Conservation (phyloP, 2,888 invertebrate genomes). For the Formica aserva region DNA sequence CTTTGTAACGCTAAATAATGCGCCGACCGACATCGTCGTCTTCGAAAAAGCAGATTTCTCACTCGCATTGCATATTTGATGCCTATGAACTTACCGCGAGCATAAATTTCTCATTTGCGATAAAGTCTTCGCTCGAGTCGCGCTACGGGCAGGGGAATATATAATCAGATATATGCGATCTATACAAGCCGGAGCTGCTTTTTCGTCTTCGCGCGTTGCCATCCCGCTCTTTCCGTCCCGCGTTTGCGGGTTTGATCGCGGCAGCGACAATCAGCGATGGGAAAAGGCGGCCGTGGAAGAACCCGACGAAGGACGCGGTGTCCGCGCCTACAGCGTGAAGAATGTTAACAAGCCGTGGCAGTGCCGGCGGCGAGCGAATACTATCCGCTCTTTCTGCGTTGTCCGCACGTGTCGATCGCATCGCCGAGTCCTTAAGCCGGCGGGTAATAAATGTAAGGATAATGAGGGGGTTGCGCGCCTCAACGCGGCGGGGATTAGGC, state of each 20-base stretch:
- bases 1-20: slow-evolving; percentile 17
- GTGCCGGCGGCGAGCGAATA: slow-evolving; percentile 69
- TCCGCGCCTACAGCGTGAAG: slow-evolving; percentile 78
- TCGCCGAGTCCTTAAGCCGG: slow-evolving; percentile 75
- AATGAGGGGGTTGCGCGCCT: slow-evolving; percentile 69
- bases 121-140: slow-evolving; percentile 70
- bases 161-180: slow-evolving; percentile 67
- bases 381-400: slow-evolving; percentile 73
- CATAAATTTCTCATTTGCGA: slow-evolving; percentile 71
- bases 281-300: slow-evolving; percentile 50
- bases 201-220: slow-evolving; percentile 44
- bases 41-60: slow-evolving; percentile 29
- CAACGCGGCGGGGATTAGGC: slow-evolving; percentile 70
- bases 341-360: slow-evolving; percentile 81
- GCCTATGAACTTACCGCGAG: slow-evolving; percentile 67
- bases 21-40: background rate
- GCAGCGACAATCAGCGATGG: slow-evolving; percentile 56
- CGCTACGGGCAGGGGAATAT: slow-evolving; percentile 68
- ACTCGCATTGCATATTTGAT: slow-evolving; percentile 27
- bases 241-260: slow-evolving; percentile 57
- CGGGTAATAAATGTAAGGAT: slow-evolving; percentile 78
- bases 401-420: slow-evolving; percentile 75
- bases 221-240: background rate
- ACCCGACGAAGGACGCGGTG: slow-evolving; percentile 64
- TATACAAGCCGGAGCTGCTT: slow-evolving; percentile 60